phyloP scores from a whole-genome alignment of 2,113 vertebrate genomes.

The Clupea harengus region DNA sequence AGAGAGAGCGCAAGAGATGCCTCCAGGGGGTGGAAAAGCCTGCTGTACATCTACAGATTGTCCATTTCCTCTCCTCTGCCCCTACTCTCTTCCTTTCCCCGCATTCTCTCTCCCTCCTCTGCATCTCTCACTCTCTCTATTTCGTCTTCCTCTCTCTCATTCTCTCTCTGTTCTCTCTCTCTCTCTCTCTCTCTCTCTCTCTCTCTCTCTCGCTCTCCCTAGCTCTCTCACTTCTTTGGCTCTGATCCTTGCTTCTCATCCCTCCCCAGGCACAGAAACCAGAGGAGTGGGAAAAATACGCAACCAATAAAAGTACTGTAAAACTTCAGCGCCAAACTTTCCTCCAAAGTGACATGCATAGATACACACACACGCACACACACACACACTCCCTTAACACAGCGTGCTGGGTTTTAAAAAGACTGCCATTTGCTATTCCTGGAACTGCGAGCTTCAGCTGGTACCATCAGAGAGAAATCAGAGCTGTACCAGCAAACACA shows the following conservation, averaged over 20 bases:
- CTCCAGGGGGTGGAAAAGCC: not conserved
- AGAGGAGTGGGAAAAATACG: not conserved
- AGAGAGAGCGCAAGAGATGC: not conserved
- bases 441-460: not conserved
- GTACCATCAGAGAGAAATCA: not conserved
- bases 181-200: not conserved
- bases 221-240: not conserved
- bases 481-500: not conserved
- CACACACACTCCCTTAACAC: not conserved
- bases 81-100: not conserved
- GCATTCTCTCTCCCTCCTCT: not conserved
- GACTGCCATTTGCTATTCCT: not conserved
- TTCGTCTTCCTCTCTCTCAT: not conserved
- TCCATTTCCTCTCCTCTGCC: not conserved
- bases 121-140: not conserved
- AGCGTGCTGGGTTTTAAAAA: not conserved
- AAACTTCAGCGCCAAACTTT: conserved; percentile 8
- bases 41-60: not conserved
- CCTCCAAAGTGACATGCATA: not conserved
- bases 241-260: conserved; percentile 17
- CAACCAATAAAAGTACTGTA: not conserved
- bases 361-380: not conserved
- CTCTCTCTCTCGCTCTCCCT: not conserved
- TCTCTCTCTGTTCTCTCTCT: not conserved
- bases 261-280: not conserved